These are phyloP conservation scores for Embiotoca jacksoni DNA, from an alignment of 2,113 vertebrate species.

Conservation along the genomic window DNA sequence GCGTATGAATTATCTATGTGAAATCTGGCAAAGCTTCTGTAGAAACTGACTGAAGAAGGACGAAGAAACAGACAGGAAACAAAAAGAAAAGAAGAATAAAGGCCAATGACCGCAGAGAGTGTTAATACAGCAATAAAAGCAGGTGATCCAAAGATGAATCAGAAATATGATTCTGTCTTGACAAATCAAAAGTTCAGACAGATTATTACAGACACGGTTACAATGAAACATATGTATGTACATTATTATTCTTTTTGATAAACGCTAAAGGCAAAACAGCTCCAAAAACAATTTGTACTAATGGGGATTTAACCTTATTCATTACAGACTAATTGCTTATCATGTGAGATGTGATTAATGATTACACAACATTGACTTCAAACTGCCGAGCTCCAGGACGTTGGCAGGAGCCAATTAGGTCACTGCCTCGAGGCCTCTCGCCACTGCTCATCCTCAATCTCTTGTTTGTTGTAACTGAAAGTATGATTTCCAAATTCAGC, in stretches of 20 bases:
- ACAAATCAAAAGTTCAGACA: background rate
- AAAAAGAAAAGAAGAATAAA: background rate
- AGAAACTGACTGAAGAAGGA: slow-evolving; percentile 15
- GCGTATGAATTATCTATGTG: slow-evolving; percentile 64
- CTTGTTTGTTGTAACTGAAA: background rate
- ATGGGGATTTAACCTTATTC: slow-evolving; percentile 26
- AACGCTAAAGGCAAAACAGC: slow-evolving; percentile 8
- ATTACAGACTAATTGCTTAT: slow-evolving; percentile 41
- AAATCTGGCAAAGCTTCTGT: slow-evolving; percentile 42
- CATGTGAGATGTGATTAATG: slow-evolving; percentile 45
- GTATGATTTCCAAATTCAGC: slow-evolving; percentile 15
- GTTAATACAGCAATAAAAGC: too few relatives aligned
- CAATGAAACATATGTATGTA: too few relatives aligned
- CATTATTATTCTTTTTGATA: background rate
- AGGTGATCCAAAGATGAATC: background rate
- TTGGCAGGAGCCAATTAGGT: slow-evolving; percentile 44
- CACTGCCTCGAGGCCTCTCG: slow-evolving; percentile 35
- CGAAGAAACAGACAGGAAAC: background rate
- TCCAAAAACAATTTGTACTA: slow-evolving; percentile 6
- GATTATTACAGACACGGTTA: too few relatives aligned
- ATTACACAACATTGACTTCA: slow-evolving; percentile 39
- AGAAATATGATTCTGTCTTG: background rate
- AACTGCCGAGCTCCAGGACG: slow-evolving; percentile 24
- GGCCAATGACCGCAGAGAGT: background rate
- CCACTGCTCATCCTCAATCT: slow-evolving; percentile 3